phyloP scores from a whole-genome alignment of 2,797 vertebrate species.

The Phalanger gymnotis region DNA sequence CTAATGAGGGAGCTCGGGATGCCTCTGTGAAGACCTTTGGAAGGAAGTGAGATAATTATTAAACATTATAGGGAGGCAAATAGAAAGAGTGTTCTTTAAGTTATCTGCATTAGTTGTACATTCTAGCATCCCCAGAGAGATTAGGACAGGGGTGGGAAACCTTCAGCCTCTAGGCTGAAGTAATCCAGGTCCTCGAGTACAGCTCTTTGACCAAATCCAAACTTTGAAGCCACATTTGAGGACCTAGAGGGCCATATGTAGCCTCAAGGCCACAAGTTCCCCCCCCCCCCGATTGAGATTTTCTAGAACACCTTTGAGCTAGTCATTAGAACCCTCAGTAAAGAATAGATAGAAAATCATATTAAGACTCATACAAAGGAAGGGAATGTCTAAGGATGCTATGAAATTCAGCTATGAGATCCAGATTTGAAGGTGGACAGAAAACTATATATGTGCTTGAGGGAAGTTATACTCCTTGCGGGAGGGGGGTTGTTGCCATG shows the following conservation, averaged over 20 bases:
- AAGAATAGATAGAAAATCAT: background rate
- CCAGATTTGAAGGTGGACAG: background rate
- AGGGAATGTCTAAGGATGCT: background rate
- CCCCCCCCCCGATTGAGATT: background rate
- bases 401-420: background rate
- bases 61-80: background rate
- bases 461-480: background rate
- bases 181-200: too few relatives aligned
- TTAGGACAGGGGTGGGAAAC: background rate
- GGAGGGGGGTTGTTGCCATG: background rate
- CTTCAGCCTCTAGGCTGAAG: too few relatives aligned
- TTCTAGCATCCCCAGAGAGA: background rate
- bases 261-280: too few relatives aligned
- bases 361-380: background rate
- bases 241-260: too few relatives aligned
- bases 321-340: background rate
- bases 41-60: background rate
- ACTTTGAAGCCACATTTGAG: too few relatives aligned
- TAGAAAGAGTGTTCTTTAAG: background rate
- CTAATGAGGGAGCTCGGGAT: background rate
- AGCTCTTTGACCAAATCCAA: too few relatives aligned
- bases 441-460: background rate
- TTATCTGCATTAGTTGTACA: background rate
- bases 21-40: background rate
- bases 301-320: background rate